Conservation (phyloP, 2,888 invertebrate species). For the Limnephilus marmoratus region DNA sequence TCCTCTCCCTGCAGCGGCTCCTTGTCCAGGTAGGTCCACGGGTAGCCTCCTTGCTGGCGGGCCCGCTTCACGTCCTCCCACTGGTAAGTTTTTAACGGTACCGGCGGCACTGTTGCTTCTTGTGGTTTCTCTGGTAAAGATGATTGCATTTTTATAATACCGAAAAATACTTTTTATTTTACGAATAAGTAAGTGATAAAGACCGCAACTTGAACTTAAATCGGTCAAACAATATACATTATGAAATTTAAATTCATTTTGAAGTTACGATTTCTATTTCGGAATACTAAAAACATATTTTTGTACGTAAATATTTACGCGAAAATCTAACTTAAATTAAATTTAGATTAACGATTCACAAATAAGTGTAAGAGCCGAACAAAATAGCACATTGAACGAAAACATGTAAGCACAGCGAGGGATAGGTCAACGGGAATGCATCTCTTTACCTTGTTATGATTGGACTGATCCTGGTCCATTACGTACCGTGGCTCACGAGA, state of each 20-base stretch:
- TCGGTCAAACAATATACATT: conserved; percentile 46
- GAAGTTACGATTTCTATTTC: conserved; percentile 7
- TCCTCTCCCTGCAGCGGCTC: conserved; percentile 77
- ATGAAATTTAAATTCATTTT: not conserved
- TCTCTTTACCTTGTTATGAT: conserved; percentile 65
- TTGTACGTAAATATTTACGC: conserved; percentile 31
- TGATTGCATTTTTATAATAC: conserved; percentile 66
- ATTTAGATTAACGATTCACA: conserved; percentile 40
- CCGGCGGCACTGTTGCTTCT: conserved; percentile 80
- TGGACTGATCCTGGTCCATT: conserved; percentile 63
- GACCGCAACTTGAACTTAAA: conserved; percentile 45
- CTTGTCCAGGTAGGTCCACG: conserved; percentile 88
- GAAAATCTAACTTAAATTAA: not conserved
- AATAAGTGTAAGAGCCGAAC: conserved; percentile 1
- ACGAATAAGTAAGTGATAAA: conserved; percentile 3
- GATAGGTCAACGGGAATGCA: conserved; percentile 62
- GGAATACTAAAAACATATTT: conserved; percentile 20
- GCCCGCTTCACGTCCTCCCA: conserved; percentile 88
- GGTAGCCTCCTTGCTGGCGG: conserved; percentile 85
- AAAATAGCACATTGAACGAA: conserved; percentile 44
- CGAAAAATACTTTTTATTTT: conserved; percentile 13
- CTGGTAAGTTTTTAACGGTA: conserved; percentile 87
- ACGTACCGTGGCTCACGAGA: conserved; percentile 63
- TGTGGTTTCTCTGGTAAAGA: conserved; percentile 76
- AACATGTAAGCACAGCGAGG: conserved; percentile 53